Conservation (phyloP, 2,113 vertebrate species). For the Conger conger region DNA sequence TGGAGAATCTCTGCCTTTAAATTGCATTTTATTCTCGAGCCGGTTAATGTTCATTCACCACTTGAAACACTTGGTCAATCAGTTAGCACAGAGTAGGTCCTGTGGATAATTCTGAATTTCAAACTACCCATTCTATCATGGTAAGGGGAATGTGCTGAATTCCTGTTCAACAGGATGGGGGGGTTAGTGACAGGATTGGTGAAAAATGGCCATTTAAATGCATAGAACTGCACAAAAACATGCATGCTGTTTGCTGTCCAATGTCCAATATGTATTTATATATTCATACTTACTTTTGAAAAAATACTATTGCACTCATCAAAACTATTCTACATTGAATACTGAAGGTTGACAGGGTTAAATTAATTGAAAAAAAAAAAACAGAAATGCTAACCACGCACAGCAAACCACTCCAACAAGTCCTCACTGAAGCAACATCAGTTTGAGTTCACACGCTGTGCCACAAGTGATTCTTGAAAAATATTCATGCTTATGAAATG, state of each 20-base stretch:
- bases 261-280: no score
- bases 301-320: no score
- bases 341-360: no score
- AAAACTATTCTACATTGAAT: no score
- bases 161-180: neutral
- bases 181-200: neutral
- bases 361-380: no score
- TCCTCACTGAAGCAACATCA: no score
- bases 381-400: no score
- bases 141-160: neutral
- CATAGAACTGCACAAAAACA: neutral
- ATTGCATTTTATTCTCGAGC: neutral
- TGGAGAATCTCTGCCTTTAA: neutral
- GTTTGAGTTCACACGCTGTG: no score
- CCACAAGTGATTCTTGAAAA: no score
- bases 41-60: neutral
- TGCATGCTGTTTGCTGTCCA: neutral
- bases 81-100: neutral
- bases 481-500: no score
- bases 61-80: slow-evolving; percentile 1
- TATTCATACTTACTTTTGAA: no score
- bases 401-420: no score
- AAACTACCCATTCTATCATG: neutral
- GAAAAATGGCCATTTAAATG: neutral
- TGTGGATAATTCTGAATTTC: neutral